A percentile compares a stretch with the other conserved stretches of the same genome.
These are phyloP conservation scores for Vesta saturnalis DNA, from an alignment of 2,888 invertebrate genomes.

Conservation along the genomic window DNA sequence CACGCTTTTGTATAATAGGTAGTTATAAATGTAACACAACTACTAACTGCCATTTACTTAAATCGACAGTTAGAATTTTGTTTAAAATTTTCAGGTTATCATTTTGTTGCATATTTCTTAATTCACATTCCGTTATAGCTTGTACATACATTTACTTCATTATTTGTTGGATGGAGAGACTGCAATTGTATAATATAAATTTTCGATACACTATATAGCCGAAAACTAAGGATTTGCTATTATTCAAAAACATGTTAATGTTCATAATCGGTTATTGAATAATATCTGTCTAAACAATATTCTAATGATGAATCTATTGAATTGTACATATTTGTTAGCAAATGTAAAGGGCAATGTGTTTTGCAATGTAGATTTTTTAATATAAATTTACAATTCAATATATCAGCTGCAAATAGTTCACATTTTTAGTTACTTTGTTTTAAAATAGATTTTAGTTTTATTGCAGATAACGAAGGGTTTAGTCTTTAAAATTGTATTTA, in stretches of 20 bases:
- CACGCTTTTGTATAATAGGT: too few species aligned
- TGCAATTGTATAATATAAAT: slow-evolving; percentile 19
- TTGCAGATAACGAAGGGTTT: slow-evolving; percentile 13
- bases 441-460: slow-evolving; percentile 11
- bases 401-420: slow-evolving; percentile 24
- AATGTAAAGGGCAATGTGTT: slow-evolving; percentile 49
- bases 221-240: slow-evolving; percentile 13
- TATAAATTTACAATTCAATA: slow-evolving; percentile 51
- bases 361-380: slow-evolving; percentile 50
- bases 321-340: slow-evolving; percentile 49
- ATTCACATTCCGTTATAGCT: slow-evolving; percentile 3
- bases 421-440: slow-evolving; percentile 18
- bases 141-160: slow-evolving; percentile 15
- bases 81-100: neutral
- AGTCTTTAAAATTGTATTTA: slow-evolving; percentile 41
- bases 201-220: slow-evolving; percentile 20
- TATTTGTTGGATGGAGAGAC: slow-evolving; percentile 23
- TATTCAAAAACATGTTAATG: slow-evolving; percentile 8
- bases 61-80: too few species aligned
- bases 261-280: slow-evolving; percentile 3
- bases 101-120: neutral
- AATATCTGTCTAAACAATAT: slow-evolving; percentile 19
- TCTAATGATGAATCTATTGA: slow-evolving; percentile 43
- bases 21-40: neutral
- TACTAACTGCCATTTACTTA: slow-evolving; percentile 1